Base-by-base conservation (phyloP, 2,888 invertebrate genomes). In the Leptinotarsa rubiginosa region DNA sequence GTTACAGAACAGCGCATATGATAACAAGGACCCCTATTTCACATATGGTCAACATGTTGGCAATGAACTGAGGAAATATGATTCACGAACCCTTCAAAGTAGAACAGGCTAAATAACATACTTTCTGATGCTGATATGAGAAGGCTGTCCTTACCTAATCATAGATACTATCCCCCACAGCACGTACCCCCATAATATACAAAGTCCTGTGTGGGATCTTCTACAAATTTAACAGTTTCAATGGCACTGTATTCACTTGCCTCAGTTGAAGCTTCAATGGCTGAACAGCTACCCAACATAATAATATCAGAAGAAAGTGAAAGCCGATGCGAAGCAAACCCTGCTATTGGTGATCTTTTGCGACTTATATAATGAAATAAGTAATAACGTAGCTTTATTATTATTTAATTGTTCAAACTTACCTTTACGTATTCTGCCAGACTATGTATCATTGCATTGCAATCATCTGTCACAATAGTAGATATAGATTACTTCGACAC, bases 391-490 rank as follows among this genome's bases (percentile, higher is more conserved):
- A 54, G 1, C n/a, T 69, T 54, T 0, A 54, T 54, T 20, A 65
- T 56, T 62, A 56, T 25, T 67, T 74, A 62, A 16, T 66, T 25
- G 70, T 47, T 31, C 1, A 31, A 1, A 31, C 5, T 31, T 5
- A 31, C 0, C 25, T 31, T 31, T 25, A 74, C 64, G 54, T 62
- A 67, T 4, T 74, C 70, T 15, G 10, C 49, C 3, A 70, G 49
- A 18, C 25, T 22, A 18, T 70, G 64, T 15, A 69, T 69, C 5
- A 69, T 18, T 41, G 49, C 65, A 69, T 31, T 41, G 49, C 65
- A 69, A 52, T 65, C 69, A 65, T 73, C 73, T 52, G 73, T 65
- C 18, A 73, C 56, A 52, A 65, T 69, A 56, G 16, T 50, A 5
- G 62, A 72, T 56, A 72, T 68, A 15, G 25, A 62, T 50, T 72